Conservation (phyloP, 2,888 invertebrate species). For the Phortica magna region DNA sequence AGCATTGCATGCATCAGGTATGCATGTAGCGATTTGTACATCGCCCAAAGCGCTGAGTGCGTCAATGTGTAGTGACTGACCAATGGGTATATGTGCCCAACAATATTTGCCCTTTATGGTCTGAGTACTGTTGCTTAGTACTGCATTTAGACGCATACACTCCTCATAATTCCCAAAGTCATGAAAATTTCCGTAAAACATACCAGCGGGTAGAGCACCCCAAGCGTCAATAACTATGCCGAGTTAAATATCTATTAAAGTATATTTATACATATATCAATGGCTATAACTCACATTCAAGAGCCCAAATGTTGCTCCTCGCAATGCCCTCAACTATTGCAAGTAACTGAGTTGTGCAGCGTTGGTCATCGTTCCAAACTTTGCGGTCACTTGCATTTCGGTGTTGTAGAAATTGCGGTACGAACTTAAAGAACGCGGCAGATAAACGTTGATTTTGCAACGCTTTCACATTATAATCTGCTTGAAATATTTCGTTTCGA, state of each 20-base stretch:
- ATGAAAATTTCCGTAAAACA: background rate
- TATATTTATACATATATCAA: no score
- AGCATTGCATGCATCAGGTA: background rate
- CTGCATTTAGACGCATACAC: background rate
- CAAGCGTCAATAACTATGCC: background rate
- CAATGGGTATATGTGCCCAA: background rate
- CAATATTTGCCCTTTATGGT: background rate
- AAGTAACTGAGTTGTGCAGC: no score
- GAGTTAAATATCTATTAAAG: background rate
- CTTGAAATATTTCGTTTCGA: no score
- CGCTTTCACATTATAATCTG: no score
- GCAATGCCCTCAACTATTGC: no score
- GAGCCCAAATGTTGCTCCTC: no score
- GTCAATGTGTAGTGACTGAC: background rate
- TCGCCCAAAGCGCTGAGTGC: background rate
- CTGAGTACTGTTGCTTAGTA: background rate
- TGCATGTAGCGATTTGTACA: background rate
- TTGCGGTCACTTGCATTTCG: no score
- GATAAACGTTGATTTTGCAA: no score
- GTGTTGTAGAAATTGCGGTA: no score
- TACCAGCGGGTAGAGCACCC: background rate
- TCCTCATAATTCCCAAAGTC: background rate
- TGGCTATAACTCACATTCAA: no score
- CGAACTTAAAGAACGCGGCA: no score
- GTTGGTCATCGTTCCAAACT: no score